A percentile compares a stretch with the other conserved stretches of the same genome.
These are phyloP conservation scores for Torymus tubicola DNA, from an alignment of 2,888 invertebrate genomes.

Conservation along the genomic window DNA sequence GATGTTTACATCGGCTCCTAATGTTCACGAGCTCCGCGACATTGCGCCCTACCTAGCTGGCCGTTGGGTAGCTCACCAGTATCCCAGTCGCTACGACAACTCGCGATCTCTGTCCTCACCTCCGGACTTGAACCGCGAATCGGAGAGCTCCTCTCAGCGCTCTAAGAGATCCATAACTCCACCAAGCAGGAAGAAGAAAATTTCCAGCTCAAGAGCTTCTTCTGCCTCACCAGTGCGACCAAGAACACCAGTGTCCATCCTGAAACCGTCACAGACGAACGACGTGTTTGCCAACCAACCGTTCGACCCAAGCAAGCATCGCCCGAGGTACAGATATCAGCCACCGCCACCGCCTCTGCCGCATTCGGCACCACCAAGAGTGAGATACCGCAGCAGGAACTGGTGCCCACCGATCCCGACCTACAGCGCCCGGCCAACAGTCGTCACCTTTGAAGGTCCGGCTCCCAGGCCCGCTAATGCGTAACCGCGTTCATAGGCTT, in stretches of 20 bases:
- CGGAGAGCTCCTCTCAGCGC: constrained; percentile 12
- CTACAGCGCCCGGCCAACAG: constrained; percentile 80
- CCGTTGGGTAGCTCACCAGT: constrained; percentile 88
- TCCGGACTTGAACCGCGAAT: constrained; percentile 64
- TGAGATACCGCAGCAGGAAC: constrained; percentile 75
- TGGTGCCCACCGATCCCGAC: constrained; percentile 79
- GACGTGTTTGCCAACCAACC: constrained; percentile 82
- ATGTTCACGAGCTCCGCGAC: constrained; percentile 86
- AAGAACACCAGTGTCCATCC: constrained; percentile 74
- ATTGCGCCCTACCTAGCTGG: constrained; percentile 88
- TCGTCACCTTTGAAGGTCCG: constrained; percentile 86
- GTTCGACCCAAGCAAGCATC: constrained; percentile 86
- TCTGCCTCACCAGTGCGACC: constrained; percentile 64
- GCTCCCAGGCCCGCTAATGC: constrained; percentile 8
- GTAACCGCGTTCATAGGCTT: constrained; percentile 56
- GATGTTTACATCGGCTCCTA: constrained; percentile 89
- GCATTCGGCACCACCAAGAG: constrained; percentile 69
- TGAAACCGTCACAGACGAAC: constrained; percentile 66
- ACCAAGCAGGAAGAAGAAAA: constrained; percentile 55
- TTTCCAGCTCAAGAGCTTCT: constrained; percentile 55
- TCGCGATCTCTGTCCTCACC: constrained; percentile 81
- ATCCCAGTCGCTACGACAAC: constrained; percentile 84
- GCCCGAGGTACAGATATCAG: constrained; percentile 87
- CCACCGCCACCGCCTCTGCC: constrained; percentile 80
- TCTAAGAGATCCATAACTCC: constrained; percentile 53